Percentiles rank a stretch among this genome's conserved stretches.
Evolutionary conservation across 2,797 vertebrate species (phyloP).

Genomic region (Cheirogaleus major): DNA sequence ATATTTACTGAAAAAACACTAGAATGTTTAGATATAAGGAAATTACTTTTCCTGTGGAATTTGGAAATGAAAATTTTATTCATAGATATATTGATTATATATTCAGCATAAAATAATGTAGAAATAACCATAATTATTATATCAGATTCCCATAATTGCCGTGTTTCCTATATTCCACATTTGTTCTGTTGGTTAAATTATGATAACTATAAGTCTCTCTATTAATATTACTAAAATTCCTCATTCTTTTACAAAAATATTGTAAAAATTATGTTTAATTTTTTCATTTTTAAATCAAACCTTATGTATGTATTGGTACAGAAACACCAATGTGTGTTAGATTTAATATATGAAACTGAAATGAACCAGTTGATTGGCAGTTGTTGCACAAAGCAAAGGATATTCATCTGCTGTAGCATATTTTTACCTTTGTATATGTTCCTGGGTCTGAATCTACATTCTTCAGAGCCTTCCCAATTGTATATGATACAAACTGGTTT

Average conservation of each 20-base stretch:
- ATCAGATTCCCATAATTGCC: neutral
- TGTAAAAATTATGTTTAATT: neutral
- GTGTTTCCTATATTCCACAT: neutral
- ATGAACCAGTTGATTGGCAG: neutral
- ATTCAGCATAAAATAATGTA: neutral
- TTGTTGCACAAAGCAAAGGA: neutral
- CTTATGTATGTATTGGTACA: no score
- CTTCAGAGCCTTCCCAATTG: neutral
- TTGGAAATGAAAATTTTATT: neutral
- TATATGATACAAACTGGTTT: neutral
- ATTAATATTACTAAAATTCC: neutral
- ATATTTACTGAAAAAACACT: neutral
- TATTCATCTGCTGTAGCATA: neutral
- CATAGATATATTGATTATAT: neutral
- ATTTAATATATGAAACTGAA: neutral
- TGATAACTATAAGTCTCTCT: neutral
- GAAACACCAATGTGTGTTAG: neutral
- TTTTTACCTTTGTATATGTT: neutral
- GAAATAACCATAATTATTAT: neutral
- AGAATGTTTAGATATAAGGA: neutral
- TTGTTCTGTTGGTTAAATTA: neutral
- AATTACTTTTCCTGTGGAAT: neutral
- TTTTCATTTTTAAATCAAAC: neutral
- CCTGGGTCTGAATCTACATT: neutral
- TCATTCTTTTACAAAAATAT: neutral